Conservation (phyloP, 2,797 vertebrate species). For the Kryptolebias ocellatus region DNA sequence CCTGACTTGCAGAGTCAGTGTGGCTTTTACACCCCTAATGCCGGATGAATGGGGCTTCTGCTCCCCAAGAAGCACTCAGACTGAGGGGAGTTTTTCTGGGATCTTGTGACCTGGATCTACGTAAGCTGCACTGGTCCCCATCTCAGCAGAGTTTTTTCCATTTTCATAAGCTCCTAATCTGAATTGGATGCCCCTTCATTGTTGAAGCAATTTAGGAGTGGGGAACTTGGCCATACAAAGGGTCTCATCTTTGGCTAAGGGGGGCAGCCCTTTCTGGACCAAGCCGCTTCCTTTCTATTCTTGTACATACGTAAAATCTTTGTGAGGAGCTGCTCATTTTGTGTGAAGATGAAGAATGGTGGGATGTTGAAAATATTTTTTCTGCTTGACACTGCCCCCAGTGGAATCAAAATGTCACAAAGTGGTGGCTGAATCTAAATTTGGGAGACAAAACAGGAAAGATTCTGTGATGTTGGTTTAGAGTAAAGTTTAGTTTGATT, state of each 20-base stretch:
- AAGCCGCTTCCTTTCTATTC: conserved; percentile 29
- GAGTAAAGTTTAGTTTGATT: conserved; percentile 52
- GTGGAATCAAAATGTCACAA: conserved; percentile 34
- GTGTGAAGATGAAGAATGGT: conserved; percentile 38
- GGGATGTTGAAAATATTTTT: conserved; percentile 28
- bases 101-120: conserved; percentile 53
- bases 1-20: conserved; percentile 63
- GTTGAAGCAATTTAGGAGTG: conserved; percentile 58
- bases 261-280: conserved; percentile 25
- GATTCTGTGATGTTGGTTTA: conserved; percentile 46
- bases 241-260: conserved; percentile 32
- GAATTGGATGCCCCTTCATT: conserved; percentile 63
- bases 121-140: conserved; percentile 25
- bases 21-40: conserved; percentile 69
- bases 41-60: conserved; percentile 62
- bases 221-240: conserved; percentile 49
- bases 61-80: conserved; percentile 49
- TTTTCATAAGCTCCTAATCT: conserved; percentile 71
- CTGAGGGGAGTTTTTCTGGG: conserved; percentile 53
- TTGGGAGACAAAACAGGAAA: conserved; percentile 12
- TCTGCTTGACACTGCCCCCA: conserved; percentile 36
- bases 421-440: conserved; percentile 19
- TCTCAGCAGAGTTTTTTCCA: conserved; percentile 43
- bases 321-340: conserved; percentile 55
- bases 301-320: conserved; percentile 20